A percentile compares a stretch with the other conserved stretches of the same genome.
phyloP scores from a whole-genome alignment of 2,888 invertebrate species.

The Euclidia mi region DNA sequence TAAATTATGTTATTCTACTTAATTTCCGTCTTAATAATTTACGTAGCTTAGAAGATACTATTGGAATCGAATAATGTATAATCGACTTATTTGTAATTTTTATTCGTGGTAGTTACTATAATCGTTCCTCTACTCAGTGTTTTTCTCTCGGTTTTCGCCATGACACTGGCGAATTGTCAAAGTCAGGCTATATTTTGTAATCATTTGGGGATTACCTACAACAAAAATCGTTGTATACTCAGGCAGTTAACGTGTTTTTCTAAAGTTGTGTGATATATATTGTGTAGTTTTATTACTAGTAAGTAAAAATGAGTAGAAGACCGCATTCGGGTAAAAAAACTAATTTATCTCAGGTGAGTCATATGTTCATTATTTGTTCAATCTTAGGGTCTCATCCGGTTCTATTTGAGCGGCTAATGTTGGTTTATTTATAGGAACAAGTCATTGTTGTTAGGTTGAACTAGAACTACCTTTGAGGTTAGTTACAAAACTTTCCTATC shows the following conservation, averaged over 20 bases:
- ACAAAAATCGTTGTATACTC: not conserved
- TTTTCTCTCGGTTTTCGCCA: conserved; percentile 9
- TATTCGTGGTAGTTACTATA: not conserved
- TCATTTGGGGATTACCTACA: conserved; percentile 14
- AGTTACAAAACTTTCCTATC: conserved; percentile 36
- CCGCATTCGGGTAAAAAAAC: conserved; percentile 75
- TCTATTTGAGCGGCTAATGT: conserved; percentile 40
- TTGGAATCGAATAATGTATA: too few species aligned
- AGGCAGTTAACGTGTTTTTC: conserved; percentile 15
- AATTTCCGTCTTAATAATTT: too few species aligned
- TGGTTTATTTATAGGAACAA: conserved; percentile 52
- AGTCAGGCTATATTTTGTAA: conserved; percentile 20
- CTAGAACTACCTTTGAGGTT: conserved; percentile 19
- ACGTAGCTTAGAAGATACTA: too few species aligned
- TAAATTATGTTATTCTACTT: too few species aligned
- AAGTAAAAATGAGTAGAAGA: conserved; percentile 74
- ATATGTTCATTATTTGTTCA: conserved; percentile 71
- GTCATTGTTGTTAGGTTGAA: conserved; percentile 25
- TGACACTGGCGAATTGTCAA: not conserved
- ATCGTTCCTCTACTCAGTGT: not conserved
- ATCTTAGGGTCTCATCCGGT: conserved; percentile 54
- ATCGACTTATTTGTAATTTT: too few species aligned
- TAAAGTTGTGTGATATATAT: conserved; percentile 16
- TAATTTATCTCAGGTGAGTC: conserved; percentile 88
- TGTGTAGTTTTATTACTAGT: conserved; percentile 21